A percentile compares a stretch with the other conserved stretches of the same genome.
Evolutionary conservation across 2,888 invertebrate species (phyloP).

Genomic region (Flexamia atlantica): DNA sequence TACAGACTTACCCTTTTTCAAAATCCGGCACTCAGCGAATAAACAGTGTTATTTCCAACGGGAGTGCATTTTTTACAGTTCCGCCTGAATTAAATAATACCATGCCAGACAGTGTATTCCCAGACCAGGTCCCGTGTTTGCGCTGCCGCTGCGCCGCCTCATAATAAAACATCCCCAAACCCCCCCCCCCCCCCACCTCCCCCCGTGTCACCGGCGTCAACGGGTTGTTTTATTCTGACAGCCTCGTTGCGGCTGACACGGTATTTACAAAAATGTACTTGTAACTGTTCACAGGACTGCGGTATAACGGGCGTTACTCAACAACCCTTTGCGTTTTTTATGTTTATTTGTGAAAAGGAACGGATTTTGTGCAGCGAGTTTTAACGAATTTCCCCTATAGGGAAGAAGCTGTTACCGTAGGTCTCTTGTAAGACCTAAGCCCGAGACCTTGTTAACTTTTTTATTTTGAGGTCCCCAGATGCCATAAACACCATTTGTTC

Average conservation of each 20-base stretch:
- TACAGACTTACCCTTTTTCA: no score
- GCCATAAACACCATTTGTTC: no score
- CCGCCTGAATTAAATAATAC: conserved; percentile 40
- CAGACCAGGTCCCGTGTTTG: not conserved
- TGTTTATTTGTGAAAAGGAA: not conserved
- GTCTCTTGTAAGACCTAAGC: no score
- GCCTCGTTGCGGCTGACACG: conserved; percentile 36
- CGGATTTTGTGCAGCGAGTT: not conserved
- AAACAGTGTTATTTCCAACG: conserved; percentile 8
- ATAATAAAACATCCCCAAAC: conserved; percentile 44
- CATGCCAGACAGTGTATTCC: conserved; percentile 23
- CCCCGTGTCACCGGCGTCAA: conserved; percentile 34
- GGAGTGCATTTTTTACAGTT: conserved; percentile 29
- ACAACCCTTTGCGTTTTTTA: not conserved
- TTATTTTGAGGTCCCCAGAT: no score
- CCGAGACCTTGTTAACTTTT: no score
- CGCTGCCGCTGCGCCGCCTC: conserved; percentile 6
- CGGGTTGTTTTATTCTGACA: conserved; percentile 57
- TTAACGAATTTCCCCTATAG: no score
- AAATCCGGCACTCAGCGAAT: no score
- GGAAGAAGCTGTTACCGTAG: no score
- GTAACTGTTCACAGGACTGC: conserved; percentile 36
- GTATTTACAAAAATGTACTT: conserved; percentile 59
- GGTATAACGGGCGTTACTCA: conserved; percentile 1
- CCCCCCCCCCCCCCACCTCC: not conserved